Percentiles rank a stretch among this genome's conserved stretches.
Conservation (phyloP, 1,140 invertebrate genomes). For the Mizuhopecten yessoensis region DNA sequence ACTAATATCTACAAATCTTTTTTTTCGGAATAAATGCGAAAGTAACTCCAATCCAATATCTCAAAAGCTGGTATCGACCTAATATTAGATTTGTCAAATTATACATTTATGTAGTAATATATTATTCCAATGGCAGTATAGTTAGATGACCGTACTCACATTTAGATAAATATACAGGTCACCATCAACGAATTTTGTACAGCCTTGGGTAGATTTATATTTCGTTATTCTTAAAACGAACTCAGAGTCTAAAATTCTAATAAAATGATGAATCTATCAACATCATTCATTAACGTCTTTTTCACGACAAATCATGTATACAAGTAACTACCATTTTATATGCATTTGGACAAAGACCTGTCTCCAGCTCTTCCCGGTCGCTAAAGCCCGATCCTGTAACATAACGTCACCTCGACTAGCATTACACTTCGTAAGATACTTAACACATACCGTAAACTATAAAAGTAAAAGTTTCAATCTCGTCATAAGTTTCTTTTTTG, state of each 20-base stretch:
- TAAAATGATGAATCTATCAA: not conserved
- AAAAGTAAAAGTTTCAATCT: not conserved
- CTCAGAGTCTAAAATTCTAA: not conserved
- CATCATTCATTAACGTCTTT: not conserved
- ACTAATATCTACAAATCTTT: too few species aligned
- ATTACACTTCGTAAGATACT: not conserved
- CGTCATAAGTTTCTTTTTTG: not conserved
- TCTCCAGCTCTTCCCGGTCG: not conserved
- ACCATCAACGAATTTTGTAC: too few species aligned
- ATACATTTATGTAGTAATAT: too few species aligned
- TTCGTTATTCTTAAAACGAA: not conserved
- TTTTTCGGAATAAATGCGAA: too few species aligned
- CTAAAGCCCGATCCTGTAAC: not conserved
- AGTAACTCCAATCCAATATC: too few species aligned
- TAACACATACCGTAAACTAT: not conserved
- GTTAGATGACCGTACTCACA: too few species aligned
- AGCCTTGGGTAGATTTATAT: too few species aligned
- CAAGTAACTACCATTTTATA: not conserved
- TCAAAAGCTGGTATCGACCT: too few species aligned
- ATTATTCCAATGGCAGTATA: too few species aligned
- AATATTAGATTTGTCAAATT: too few species aligned
- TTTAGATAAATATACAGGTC: too few species aligned
- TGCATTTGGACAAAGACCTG: too few species aligned
- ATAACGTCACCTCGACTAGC: not conserved
- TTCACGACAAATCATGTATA: not conserved